Evolutionary conservation across 2,797 vertebrate species (phyloP), one percentile per base, ranked within the genome.

Genomic region (Pitangus sulphuratus): DNA sequence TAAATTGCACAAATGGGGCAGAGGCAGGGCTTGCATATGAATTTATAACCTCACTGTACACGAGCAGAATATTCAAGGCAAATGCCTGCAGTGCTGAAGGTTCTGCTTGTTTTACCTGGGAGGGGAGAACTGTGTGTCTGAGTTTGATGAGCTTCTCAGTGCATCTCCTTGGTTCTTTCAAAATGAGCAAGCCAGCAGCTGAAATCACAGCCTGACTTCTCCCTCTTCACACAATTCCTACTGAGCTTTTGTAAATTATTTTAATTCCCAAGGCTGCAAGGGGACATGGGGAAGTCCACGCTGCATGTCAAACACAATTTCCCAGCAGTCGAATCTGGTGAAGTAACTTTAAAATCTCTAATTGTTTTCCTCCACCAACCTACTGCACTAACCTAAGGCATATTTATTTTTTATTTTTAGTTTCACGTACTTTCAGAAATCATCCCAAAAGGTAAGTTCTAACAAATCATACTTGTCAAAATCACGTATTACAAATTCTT

Each of bases 171-270:
- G 15, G 45, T 20, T 28, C 28, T 30, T 45, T 16, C 79, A 42
- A 85, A 89, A 65, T 2, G 6, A 60, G 26, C 0, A 0, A 58
- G 51, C n/a, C 3, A 5, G 56, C 2, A 3, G 61, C 45, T 85
- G 54, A n/a, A 86, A 42, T 47, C 47, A 39, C 35, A 69, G 37
- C 2, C 7, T 19, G 76, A 9, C 25, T 58, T 24, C 37, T 15
- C 11, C 26, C 31, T 45, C 54, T 30, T 40, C 53, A 24, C 6
- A 8, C 31, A 33, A 4, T 8, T 70, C 61, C 48, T 71, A 8
- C 12, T 7, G 45, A 86, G 50, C n/a, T 57, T 71, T 11, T n/a
- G 21, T 3, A 42, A 40, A 17, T 0, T 1, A 21, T 33, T 94
- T 54, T 3, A 2, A 17, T 44, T 90, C 37, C 51, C 33, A 42